These are phyloP conservation scores for Heliothis virescens DNA, from an alignment of 1,140 invertebrate genomes.

Conservation along the genomic window DNA sequence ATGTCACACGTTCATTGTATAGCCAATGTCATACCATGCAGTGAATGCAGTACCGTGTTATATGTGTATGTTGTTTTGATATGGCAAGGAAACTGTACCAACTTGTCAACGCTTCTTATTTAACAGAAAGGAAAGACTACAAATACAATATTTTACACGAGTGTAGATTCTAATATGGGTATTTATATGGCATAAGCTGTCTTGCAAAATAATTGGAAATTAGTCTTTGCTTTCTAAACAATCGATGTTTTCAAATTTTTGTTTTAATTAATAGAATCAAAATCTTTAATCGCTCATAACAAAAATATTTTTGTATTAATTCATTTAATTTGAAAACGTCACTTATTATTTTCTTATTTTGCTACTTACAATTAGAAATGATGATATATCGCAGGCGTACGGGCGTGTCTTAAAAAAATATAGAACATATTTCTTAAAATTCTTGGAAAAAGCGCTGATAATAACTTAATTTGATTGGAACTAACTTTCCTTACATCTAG, in stretches of 20 bases:
- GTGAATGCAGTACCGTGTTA: constrained; percentile 40
- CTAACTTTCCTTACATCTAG: too few relatives aligned
- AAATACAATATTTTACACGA: neutral
- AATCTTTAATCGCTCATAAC: neutral
- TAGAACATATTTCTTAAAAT: too few relatives aligned
- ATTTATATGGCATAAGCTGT: too few relatives aligned
- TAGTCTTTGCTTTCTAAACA: constrained; percentile 36
- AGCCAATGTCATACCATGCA: constrained; percentile 29
- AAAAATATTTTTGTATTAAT: too few relatives aligned
- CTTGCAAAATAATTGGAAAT: neutral
- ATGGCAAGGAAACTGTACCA: constrained; percentile 30
- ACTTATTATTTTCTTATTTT: too few relatives aligned
- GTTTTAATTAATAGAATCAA: neutral
- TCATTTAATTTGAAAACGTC: constrained; percentile 4
- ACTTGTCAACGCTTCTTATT: constrained; percentile 32
- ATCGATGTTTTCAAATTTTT: constrained; percentile 25
- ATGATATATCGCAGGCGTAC: too few relatives aligned
- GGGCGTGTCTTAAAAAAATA: too few relatives aligned
- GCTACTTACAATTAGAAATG: too few relatives aligned
- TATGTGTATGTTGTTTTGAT: constrained; percentile 16
- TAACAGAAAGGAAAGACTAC: constrained; percentile 31
- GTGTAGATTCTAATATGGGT: too few relatives aligned
- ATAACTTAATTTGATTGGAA: too few relatives aligned
- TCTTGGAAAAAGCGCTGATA: too few relatives aligned
- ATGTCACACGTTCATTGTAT: constrained; percentile 31